Evolutionary conservation across 2,113 vertebrate genomes (phyloP), one percentile per base, ranked within the genome.

Genomic region (Grallaria varia): DNA sequence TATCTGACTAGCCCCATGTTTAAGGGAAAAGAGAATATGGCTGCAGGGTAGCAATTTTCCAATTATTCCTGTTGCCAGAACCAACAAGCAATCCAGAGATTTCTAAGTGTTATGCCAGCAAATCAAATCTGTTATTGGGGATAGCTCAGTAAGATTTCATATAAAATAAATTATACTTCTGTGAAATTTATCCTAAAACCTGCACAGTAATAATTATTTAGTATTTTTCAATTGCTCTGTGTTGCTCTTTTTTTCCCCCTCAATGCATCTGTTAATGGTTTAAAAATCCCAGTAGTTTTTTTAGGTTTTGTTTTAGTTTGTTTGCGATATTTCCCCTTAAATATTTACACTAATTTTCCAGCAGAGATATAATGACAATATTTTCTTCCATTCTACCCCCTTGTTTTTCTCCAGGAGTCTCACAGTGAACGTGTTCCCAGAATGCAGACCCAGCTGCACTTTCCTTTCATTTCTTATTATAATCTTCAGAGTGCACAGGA

Each of bases 401-500:
- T 91, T 93, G 55, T 92, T 93, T 64, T 94, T 80, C 56, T 90
- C 72, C 56, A 92, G 52, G 68, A 93, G 79, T 77, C 47, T 96
- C 44, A 67, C 59, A 88, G 68, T 77, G 63, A 85, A 72, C 33
- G 35, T 56, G 24, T 55, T 93, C 90, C 90, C 52, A 72, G 44
- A 93, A 93, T 0, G 2, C 56, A 86, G 55, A 88, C n/a, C 50
- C 47, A 94, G 84, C 71, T 91, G 59, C 35, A 37, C 75, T 96
- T 92, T 91, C 47, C 20, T 94, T 91, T 96, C 92, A 88, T 95
- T 93, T 68, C 79, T 95, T 90, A 64, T 78, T 79, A 75, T 68
- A 95, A 55, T 75, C 47, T 88, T 90, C 62, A 94, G 56, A 86
- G 49, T 40, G 28, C 63, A 86, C 37, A 75, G 64, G 20, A 74